Conservation (phyloP, 2,797 vertebrate species). For the Scyliorhinus canicula region DNA sequence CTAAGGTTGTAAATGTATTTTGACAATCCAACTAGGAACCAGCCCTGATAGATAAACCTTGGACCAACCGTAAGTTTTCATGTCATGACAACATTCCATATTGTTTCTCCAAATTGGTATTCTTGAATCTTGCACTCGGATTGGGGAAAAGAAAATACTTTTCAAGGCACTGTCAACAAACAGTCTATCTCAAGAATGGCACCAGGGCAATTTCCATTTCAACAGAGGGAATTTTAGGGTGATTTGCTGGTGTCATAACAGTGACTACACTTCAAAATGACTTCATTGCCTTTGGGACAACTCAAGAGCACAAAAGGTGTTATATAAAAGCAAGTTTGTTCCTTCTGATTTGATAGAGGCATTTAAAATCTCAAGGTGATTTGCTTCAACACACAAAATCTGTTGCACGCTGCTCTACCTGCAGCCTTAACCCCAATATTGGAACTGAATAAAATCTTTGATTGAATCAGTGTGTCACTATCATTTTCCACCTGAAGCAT, state of each 20-base stretch:
- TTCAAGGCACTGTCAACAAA: too few relatives aligned
- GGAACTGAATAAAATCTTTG: too few relatives aligned
- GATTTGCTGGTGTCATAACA: not conserved
- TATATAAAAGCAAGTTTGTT: too few relatives aligned
- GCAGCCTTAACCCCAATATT: too few relatives aligned
- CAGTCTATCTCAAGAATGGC: not conserved
- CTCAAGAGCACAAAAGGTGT: not conserved
- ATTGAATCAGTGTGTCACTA: too few relatives aligned
- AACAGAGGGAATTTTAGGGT: not conserved
- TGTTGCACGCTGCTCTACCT: too few relatives aligned
- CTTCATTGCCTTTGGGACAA: not conserved
- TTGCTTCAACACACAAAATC: too few relatives aligned
- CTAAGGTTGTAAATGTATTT: not conserved
- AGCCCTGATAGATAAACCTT: not conserved
- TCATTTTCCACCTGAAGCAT: too few relatives aligned
- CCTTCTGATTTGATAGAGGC: too few relatives aligned
- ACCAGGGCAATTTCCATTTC: not conserved
- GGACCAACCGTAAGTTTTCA: accelerated
- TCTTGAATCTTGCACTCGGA: not conserved
- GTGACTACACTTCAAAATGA: not conserved
- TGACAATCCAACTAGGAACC: not conserved
- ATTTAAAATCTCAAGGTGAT: too few relatives aligned
- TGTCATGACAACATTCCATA: not conserved
- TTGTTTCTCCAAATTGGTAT: not conserved
- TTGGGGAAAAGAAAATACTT: not conserved